These are phyloP conservation scores for Mormyrus hasselquistii DNA, from an alignment of 2,797 vertebrate genomes.

Conservation along the genomic window DNA sequence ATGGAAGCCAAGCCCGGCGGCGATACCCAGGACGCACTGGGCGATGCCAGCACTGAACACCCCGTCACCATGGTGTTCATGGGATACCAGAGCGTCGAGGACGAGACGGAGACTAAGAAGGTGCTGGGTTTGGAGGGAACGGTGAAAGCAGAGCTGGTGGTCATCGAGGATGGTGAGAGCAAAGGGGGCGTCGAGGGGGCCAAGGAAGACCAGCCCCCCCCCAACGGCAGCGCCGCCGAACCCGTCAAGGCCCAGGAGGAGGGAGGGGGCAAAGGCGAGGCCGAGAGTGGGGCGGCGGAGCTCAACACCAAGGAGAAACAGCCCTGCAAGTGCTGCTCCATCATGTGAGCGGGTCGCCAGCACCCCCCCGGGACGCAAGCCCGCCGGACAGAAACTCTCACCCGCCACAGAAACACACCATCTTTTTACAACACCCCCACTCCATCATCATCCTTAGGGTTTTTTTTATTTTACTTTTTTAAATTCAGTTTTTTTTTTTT, in stretches of 20 bases:
- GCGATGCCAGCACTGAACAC: conserved; percentile 66
- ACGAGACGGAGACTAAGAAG: conserved; percentile 79
- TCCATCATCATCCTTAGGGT: conserved; percentile 35
- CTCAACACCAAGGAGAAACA: conserved; percentile 70
- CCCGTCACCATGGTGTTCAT: conserved; percentile 96
- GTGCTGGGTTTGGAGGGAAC: conserved; percentile 83
- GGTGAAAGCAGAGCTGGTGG: conserved; percentile 83
- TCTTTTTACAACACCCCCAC: conserved; percentile 43
- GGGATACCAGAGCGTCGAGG: conserved; percentile 91
- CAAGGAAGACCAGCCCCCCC: conserved; percentile 46
- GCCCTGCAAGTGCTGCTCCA: conserved; percentile 74
- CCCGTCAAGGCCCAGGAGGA: conserved; percentile 45
- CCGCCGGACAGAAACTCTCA: conserved; percentile 20
- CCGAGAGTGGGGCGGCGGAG: conserved; percentile 56
- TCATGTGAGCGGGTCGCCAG: conserved; percentile 63
- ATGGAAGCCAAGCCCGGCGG: conserved; percentile 54
- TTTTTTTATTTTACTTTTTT: conserved; percentile 23
- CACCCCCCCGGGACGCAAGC: background rate
- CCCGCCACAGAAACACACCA: conserved; percentile 32
- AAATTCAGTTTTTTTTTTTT: conserved; percentile 24
- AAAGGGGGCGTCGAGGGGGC: conserved; percentile 38
- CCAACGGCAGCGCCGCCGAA: conserved; percentile 61
- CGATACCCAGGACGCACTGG: conserved; percentile 27
- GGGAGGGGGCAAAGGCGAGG: conserved; percentile 39
- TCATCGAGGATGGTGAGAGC: conserved; percentile 68